Conservation (phyloP, 1,140 invertebrate genomes). For the Caenorhabditis tropicalis region DNA sequence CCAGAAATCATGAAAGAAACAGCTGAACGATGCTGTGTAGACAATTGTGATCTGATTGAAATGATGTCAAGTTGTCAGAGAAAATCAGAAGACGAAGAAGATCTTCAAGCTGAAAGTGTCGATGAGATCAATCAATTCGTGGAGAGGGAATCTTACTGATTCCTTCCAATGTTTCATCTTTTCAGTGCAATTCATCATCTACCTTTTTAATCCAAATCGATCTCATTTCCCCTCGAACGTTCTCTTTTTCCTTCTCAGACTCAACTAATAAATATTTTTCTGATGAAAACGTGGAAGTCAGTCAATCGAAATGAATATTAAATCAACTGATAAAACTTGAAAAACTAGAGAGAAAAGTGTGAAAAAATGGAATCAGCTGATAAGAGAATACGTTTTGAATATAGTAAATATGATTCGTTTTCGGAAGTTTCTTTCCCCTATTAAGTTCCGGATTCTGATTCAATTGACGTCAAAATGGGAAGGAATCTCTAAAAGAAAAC, state of each 20-base stretch:
- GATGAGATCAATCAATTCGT: not conserved
- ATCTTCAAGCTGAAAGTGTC: not conserved
- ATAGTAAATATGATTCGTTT: no score
- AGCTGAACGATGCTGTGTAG: not conserved
- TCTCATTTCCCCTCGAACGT: no score
- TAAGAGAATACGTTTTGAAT: not conserved
- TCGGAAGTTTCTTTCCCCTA: not conserved
- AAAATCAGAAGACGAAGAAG: not conserved
- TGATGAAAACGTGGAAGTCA: no score
- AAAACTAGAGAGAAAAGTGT: not conserved
- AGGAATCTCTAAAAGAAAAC: not conserved
- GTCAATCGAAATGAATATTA: no score
- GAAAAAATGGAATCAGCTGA: not conserved
- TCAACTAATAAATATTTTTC: no score
- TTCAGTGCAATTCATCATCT: no score
- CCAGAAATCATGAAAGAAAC: not conserved
- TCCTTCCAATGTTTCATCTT: no score
- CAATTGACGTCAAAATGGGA: not conserved
- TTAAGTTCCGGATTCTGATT: not conserved
- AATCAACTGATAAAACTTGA: not conserved
- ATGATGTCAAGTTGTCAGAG: not conserved
- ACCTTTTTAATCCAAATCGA: no score
- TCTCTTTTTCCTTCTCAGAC: no score
- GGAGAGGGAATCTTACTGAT: no score
- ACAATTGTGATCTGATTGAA: not conserved